These are phyloP conservation scores for Cololabis saira DNA, from an alignment of 2,113 vertebrate genomes.

Conservation along the genomic window DNA sequence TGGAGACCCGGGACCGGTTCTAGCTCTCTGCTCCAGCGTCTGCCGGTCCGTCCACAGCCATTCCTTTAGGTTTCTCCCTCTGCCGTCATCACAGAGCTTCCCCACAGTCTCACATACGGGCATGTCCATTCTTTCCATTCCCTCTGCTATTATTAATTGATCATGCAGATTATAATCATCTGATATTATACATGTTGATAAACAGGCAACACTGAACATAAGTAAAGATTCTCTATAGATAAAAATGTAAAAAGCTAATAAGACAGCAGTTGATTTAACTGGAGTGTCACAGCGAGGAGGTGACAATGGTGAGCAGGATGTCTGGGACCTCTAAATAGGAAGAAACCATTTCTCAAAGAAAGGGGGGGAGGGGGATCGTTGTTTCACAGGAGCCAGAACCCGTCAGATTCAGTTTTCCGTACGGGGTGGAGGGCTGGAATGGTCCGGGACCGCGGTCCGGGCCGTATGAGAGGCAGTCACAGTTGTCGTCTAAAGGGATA, in stretches of 20 bases:
- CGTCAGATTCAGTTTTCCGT: conserved; percentile 10
- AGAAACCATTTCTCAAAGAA: neutral
- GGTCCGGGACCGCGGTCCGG: neutral
- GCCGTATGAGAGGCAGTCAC: conserved; percentile 54
- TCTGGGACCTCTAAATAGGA: conserved; percentile 28
- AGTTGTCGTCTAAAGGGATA: conserved; percentile 69
- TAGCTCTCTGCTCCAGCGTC: too few species aligned
- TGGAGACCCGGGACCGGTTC: conserved; percentile 31
- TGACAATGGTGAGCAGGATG: conserved; percentile 45
- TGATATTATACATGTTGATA: conserved; percentile 76
- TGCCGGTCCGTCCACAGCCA: too few species aligned
- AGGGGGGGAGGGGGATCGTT: neutral
- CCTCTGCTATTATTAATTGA: conserved; percentile 55
- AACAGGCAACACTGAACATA: conserved; percentile 82
- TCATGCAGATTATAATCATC: conserved; percentile 81
- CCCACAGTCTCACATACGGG: too few species aligned
- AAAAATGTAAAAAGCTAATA: conserved; percentile 82
- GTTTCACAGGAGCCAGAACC: conserved; percentile 20
- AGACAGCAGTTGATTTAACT: conserved; percentile 73
- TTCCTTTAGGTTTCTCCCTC: too few species aligned
- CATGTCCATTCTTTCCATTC: conserved; percentile 38
- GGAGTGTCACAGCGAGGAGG: conserved; percentile 52
- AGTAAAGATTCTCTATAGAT: conserved; percentile 76
- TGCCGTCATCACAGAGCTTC: too few species aligned
- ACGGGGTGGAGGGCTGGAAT: conserved; percentile 15